Percentiles rank a stretch among this genome's conserved stretches.
Evolutionary conservation across 2,888 invertebrate species (phyloP).

Genomic region (Myopa testacea): DNA sequence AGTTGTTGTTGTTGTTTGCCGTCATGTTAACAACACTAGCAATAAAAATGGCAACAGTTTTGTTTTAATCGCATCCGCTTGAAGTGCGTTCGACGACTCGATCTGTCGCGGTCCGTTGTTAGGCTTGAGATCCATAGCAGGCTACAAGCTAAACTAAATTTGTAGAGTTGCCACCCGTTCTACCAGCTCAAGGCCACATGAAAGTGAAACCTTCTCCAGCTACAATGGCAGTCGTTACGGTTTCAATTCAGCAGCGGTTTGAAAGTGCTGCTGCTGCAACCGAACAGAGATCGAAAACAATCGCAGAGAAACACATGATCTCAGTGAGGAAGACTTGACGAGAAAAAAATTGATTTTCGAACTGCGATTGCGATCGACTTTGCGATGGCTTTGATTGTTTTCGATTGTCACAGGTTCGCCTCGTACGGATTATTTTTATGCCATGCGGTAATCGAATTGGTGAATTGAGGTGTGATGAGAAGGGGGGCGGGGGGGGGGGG

Average conservation of each 20-base stretch:
- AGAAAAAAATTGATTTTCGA: background rate
- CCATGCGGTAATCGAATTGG: background rate
- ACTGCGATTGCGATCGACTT: background rate
- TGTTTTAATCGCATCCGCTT: no score
- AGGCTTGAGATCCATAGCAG: no score
- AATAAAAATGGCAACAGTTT: background rate
- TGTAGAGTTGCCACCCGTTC: background rate
- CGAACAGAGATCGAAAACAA: background rate
- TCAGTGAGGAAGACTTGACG: no score
- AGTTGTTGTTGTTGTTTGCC: no score
- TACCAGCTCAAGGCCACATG: constrained; percentile 10
- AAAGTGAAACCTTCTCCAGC: constrained; percentile 20
- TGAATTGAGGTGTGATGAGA: background rate
- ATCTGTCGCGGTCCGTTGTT: no score
- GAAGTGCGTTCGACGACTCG: no score
- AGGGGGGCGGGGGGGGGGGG: background rate
- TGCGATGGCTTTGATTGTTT: background rate
- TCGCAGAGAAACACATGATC: no score
- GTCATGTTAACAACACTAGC: background rate
- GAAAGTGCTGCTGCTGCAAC: background rate
- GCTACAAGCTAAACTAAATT: background rate
- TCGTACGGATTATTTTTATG: background rate
- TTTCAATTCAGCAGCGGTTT: background rate
- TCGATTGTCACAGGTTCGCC: background rate
- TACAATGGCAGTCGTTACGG: background rate